Base-by-base conservation (phyloP, 2,113 vertebrate species). In the Bostrychus sinensis region DNA sequence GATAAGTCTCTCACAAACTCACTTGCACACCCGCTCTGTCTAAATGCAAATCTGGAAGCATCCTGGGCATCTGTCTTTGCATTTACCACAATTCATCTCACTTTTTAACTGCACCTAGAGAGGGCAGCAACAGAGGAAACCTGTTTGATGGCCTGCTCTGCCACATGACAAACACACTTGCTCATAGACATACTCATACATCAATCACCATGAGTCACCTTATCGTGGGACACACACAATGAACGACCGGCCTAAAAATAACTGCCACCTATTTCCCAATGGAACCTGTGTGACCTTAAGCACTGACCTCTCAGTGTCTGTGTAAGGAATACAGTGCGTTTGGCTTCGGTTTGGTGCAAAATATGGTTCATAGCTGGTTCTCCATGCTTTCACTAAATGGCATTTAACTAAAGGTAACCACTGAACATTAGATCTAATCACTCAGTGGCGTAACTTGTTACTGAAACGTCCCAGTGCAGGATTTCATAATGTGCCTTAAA, bases 191-290 rank as follows among this genome's bases (percentile, higher is more conserved):
- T 46, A 28, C 62, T 48, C 75, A 64, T 71, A 51, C 73, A 77
- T 83, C 83, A 85, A 75, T 80, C 78, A 75, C 75, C 23, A 70
- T 88, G 84, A 89, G 75, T 88, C 86, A 88, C 84, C 69, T 83
- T 70, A 56, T 77, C 66, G 61, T 72, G 45, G 79, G 61, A 86
- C 74, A 60, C 83, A 77, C 82, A 68, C 84, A 80, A 82, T 78
- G 80, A 89, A 85, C 75, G 67, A 19, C 3, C 42, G 54, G 66
- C 76, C 81, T 87, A 87, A 83, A 88, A 85, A 88, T 83, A 88
- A 80, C 77, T 70, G 48, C 56, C 77, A 70, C 81, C 82, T 75
- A 77, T 87, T 71, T 78, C 86, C 66, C 69, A 66, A 26, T 78
- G 75, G 72, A 85, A 82, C 85, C 66, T 48, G 74, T 56, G 16